Evolutionary conservation across 2,797 vertebrate genomes (phyloP), one percentile per base, ranked within the genome.

Genomic region (Phyllotis vaccarum): DNA sequence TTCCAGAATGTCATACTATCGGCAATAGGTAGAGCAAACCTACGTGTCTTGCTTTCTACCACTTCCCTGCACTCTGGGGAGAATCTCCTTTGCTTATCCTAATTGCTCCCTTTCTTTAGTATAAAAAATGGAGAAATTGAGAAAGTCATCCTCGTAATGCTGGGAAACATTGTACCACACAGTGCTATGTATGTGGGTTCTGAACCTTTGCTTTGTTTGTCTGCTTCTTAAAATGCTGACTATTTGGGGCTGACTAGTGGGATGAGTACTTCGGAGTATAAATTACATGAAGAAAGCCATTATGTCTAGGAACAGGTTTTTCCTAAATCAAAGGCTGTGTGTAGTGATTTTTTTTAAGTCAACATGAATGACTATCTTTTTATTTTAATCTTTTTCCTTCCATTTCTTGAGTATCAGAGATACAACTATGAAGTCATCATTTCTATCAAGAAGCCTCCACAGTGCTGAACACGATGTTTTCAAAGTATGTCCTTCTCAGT

Each of bases 361-460:
- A 72, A 83, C n/a, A 40, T 81, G 16, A 52, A 62, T 56, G 49
- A 85, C 62, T 89, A 74, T 75, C 94, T 95, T 97, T 85, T 90
- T 83, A 68, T 95, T 80, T 93, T 34, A 82, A 10, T 29, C 29
- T 21, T 91, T 93, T 85, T 13, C 40, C 19, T 86, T 91, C 40
- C 4, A 31, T 82, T 90, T 88, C 86, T 94, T 94, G 62, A 74
- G 70, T 93, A 72, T 80, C 62, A 68, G 74, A 96, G 78, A 90
- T 49, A n/a, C 10, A 90, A 74, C 90, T 90, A 88, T 86, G 72
- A 87, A 96, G 60, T 58, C 85, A 88, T 75, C 70, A 85, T 95
- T 96, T 95, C 90, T 96, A 79, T 88, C 81, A 82, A 96, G 79
- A 97, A 95, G n/a, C 86, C n/a, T 94, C 92, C 60, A 78, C 90